These are phyloP conservation scores for Aphelenchoides fujianensis DNA, from an alignment of 1,140 invertebrate genomes.

Conservation along the genomic window DNA sequence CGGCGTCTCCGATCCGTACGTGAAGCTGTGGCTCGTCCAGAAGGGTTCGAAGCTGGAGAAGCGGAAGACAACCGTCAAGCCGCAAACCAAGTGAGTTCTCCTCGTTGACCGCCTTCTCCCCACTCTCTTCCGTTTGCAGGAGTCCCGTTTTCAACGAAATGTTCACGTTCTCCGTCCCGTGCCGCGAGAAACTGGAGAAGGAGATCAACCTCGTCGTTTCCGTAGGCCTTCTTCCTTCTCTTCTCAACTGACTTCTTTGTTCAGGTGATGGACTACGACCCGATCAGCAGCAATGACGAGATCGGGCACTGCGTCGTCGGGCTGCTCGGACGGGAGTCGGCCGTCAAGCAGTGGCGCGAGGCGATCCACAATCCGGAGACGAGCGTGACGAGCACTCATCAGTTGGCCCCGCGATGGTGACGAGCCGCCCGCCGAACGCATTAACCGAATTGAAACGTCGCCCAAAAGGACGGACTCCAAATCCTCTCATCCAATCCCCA, in stretches of 20 bases:
- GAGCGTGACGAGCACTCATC: constrained; percentile 52
- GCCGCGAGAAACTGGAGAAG: constrained; percentile 76
- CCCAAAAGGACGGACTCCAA: too few relatives aligned
- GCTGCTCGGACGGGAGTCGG: constrained; percentile 50
- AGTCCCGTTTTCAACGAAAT: constrained; percentile 87
- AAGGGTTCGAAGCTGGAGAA: constrained; percentile 89
- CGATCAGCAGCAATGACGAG: constrained; percentile 51
- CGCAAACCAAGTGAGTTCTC: too few relatives aligned
- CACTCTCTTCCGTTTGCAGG: too few relatives aligned
- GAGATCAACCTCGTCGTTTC: constrained; percentile 56
- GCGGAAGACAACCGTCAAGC: constrained; percentile 89
- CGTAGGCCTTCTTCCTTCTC: constrained; percentile 32
- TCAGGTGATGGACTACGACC: constrained; percentile 61
- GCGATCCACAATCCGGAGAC: constrained; percentile 50
- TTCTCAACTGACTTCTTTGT: neutral
- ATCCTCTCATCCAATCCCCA: too few relatives aligned
- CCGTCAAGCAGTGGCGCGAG: constrained; percentile 55
- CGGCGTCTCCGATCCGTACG: constrained; percentile 78
- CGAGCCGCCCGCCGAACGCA: too few relatives aligned
- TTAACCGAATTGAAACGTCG: too few relatives aligned
- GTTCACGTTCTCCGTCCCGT: constrained; percentile 85
- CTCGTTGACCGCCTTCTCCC: too few relatives aligned
- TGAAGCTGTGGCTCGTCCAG: constrained; percentile 91
- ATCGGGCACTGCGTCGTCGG: constrained; percentile 59
- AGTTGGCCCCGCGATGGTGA: constrained; percentile 54